Evolutionary conservation across 2,888 invertebrate species (phyloP).

Genomic region (Rhodophaea formosa): DNA sequence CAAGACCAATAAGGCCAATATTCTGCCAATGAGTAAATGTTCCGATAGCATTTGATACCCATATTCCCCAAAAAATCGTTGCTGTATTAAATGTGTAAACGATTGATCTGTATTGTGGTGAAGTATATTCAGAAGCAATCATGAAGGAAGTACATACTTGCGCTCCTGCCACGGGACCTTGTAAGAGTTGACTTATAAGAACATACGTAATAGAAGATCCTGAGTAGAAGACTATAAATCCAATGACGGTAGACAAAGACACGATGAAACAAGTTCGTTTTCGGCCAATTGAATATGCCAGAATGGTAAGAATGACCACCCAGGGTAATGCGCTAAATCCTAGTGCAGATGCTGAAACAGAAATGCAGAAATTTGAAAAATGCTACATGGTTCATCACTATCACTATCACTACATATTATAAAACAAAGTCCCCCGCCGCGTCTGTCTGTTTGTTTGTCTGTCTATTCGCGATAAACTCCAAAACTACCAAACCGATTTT

Average conservation of each 20-base stretch:
- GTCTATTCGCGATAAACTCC: no score
- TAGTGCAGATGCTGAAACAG: neutral
- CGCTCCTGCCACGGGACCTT: neutral
- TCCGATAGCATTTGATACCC: slow-evolving; percentile 19
- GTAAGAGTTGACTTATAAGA: neutral
- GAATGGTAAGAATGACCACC: neutral
- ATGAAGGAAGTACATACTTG: slow-evolving; percentile 1
- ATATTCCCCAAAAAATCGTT: slow-evolving; percentile 25
- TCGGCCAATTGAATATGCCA: neutral
- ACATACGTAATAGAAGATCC: slow-evolving; percentile 27
- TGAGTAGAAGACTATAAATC: slow-evolving; percentile 17
- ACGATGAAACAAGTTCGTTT: neutral
- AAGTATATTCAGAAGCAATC: slow-evolving; percentile 25
- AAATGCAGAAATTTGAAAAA: neutral
- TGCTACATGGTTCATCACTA: no score
- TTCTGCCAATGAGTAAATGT: slow-evolving; percentile 25
- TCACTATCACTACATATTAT: no score
- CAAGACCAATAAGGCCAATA: slow-evolving; percentile 27
- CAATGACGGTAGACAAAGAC: neutral
- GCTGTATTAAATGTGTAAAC: slow-evolving; percentile 27
- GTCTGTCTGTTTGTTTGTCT: no score
- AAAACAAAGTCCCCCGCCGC: no score
- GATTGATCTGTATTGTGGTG: slow-evolving; percentile 26
- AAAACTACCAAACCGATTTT: no score
- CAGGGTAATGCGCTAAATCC: neutral